phyloP scores from a whole-genome alignment of 1,140 invertebrate genomes.

The Lepidotrigona ventralis region DNA sequence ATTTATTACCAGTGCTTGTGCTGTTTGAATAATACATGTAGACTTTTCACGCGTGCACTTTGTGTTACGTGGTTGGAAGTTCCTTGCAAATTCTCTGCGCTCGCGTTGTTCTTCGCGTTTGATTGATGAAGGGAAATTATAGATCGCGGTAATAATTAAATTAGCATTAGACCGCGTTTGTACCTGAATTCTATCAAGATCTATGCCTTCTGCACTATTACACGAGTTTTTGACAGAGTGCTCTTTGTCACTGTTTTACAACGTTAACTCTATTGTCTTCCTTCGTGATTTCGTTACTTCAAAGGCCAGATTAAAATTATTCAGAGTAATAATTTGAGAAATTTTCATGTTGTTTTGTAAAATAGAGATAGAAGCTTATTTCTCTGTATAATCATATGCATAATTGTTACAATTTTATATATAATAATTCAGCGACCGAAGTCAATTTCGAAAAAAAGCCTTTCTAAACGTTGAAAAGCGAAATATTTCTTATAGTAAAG shows the following conservation, averaged over 20 bases:
- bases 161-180: not conserved
- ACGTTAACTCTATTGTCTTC: not conserved
- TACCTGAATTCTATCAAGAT: not conserved
- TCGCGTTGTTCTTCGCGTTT: not conserved
- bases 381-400: no score
- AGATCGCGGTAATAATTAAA: not conserved
- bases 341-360: no score
- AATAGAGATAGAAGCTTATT: no score
- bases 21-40: not conserved
- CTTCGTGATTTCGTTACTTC: not conserved
- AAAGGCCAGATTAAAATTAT: not conserved
- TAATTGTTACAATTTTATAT: no score
- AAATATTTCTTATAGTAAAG: no score
- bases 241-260: no score
- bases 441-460: no score
- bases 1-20: not conserved
- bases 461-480: no score
- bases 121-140: not conserved
- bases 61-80: not conserved
- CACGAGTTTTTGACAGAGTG: not conserved
- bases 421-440: no score
- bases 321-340: no score
- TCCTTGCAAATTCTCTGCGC: not conserved
- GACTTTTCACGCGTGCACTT: not conserved
- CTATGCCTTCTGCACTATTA: not conserved